Evolutionary conservation across 2,113 vertebrate genomes (phyloP).

Genomic region (Argyrosomus japonicus): DNA sequence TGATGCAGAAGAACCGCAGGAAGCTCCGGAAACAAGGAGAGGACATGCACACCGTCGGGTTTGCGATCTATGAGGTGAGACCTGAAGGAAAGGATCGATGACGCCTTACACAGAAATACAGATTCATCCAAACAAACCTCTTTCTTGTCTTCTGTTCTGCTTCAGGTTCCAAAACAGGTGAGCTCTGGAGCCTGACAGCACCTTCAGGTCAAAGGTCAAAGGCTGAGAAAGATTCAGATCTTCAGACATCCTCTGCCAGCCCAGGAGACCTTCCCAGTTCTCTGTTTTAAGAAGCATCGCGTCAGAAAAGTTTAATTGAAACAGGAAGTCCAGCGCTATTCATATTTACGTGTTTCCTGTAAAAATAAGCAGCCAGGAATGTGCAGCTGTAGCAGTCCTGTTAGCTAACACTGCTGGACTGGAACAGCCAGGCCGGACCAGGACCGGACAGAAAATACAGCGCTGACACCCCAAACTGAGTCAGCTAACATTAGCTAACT

Average conservation of each 20-base stretch:
- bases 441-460: too few species aligned
- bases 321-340: not conserved
- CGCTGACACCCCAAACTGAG: too few species aligned
- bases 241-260: not conserved
- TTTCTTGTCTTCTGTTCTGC: not conserved
- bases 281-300: not conserved
- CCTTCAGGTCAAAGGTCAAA: constrained; percentile 20
- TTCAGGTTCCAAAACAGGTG: constrained; percentile 83
- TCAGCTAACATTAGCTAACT: too few species aligned
- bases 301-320: not conserved
- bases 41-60: constrained; percentile 94
- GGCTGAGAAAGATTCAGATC: not conserved
- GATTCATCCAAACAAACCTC: not conserved
- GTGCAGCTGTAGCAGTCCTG: not conserved
- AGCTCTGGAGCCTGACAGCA: constrained; percentile 11
- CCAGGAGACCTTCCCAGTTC: not conserved
- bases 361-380: not conserved
- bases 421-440: too few species aligned
- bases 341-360: not conserved
- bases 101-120: not conserved
- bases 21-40: constrained; percentile 84
- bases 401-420: too few species aligned
- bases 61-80: constrained; percentile 91
- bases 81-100: not conserved
- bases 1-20: constrained; percentile 94